A percentile compares a stretch with the other conserved stretches of the same genome.
Evolutionary conservation across 2,888 invertebrate species (phyloP).

Genomic region (Tiliacea citrago): DNA sequence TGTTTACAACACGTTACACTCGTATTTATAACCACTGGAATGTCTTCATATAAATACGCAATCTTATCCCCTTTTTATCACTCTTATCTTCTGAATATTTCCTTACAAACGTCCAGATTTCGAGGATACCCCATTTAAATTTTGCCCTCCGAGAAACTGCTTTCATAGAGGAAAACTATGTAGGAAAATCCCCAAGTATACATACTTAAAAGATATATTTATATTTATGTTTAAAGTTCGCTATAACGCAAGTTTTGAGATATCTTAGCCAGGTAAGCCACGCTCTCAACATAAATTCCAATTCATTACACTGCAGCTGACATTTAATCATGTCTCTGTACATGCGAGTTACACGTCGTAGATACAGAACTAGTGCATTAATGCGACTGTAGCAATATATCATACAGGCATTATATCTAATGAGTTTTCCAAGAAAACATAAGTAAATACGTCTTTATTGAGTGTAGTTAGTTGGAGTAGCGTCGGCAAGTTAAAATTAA

Average conservation of each 20-base stretch:
- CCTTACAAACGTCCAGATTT: slow-evolving; percentile 17
- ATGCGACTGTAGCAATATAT: slow-evolving; percentile 32
- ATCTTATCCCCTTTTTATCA: slow-evolving; percentile 47
- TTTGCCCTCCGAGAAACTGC: slow-evolving; percentile 8
- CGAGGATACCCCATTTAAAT: slow-evolving; percentile 27
- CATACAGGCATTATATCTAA: slow-evolving; percentile 49
- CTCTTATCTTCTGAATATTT: slow-evolving; percentile 53
- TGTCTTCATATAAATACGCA: slow-evolving; percentile 56
- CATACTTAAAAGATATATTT: slow-evolving; percentile 37
- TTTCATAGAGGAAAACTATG: slow-evolving; percentile 28
- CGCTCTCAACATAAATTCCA: slow-evolving; percentile 43
- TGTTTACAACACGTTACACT: slow-evolving; percentile 76
- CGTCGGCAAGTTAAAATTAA: slow-evolving; percentile 68
- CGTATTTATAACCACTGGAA: slow-evolving; percentile 68
- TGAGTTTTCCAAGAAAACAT: slow-evolving; percentile 56
- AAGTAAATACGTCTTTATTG: slow-evolving; percentile 57
- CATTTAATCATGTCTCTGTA: slow-evolving; percentile 51
- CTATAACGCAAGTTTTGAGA: slow-evolving; percentile 16
- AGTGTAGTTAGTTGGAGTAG: slow-evolving; percentile 53
- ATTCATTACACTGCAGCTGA: slow-evolving; percentile 50
- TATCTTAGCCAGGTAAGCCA: slow-evolving; percentile 10
- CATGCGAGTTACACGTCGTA: slow-evolving; percentile 26
- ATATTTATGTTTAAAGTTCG: slow-evolving; percentile 25
- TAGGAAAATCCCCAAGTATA: slow-evolving; percentile 4
- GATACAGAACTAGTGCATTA: slow-evolving; percentile 51